Evolutionary conservation across 2,888 invertebrate species (phyloP), one percentile per base, ranked within the genome.

Genomic region (Apamea monoglypha): DNA sequence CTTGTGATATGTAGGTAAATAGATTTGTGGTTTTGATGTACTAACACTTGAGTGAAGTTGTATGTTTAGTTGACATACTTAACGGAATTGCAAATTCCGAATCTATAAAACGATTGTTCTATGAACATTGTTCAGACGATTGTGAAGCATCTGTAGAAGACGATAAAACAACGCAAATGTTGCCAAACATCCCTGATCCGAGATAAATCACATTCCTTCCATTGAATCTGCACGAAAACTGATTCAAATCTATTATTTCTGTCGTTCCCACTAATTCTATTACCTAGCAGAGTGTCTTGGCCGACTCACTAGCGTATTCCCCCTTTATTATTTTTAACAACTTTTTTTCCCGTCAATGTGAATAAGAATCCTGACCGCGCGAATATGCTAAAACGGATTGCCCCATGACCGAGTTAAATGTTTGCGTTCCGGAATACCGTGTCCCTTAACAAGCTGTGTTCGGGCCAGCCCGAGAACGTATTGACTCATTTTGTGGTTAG

Each of bases 401-500:
- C 36, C 86, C 86, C 78, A 80, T 79, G 53, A 76, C 74, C 8
- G 47, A 67, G 40, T 77, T 75, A 81, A n/a, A n/a, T n/a, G n/a
- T 77, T 81, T 66, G 40, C 61, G 83, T 76, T 79, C 29, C 66
- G 66, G 81, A 67, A 74, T 68, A 73, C 71, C n/a, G 78, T 72
- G 61, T 40, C 47, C 40, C 40, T n/a, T 36, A 53, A 50, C 59
- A 25, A 74, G 66, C 63, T n/a, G 76, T 66, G 71, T 64, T 70
- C 10, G 89, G 78, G 73, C 64, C 74, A 74, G 66, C 64, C 76
- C 85, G 81, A 50, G 44, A 8, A 18, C 0, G 29, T 47, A 56
- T 71, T 87, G 85, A 89, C 61, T 89, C 87, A 89, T 66, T 36
- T 61, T 83, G 84, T 59, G 90, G 90, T 88, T 74, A 64, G 6